Evolutionary conservation across 2,888 invertebrate species (phyloP).

Genomic region (Opisthograptis luteolata): DNA sequence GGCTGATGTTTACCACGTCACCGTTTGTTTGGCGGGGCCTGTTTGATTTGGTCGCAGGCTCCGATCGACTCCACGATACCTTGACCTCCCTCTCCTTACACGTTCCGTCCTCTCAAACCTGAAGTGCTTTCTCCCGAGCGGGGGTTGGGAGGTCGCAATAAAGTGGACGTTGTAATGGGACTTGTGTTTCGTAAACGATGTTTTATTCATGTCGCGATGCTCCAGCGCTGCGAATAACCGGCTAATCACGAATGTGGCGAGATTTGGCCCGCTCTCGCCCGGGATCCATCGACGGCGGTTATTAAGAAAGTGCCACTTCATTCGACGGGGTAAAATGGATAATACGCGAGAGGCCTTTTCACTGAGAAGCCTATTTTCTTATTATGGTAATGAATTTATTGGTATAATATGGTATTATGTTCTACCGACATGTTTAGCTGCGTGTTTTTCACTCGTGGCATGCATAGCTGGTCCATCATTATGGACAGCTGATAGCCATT

Average conservation of each 20-base stretch:
- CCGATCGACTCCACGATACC: slow-evolving; percentile 46
- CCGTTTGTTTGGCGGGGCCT: slow-evolving; percentile 57
- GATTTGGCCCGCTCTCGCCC: slow-evolving; percentile 43
- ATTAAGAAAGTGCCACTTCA: slow-evolving; percentile 56
- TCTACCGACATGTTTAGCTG: background rate
- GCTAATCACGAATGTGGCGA: slow-evolving; percentile 77
- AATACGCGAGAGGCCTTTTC: slow-evolving; percentile 18
- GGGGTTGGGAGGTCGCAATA: slow-evolving; percentile 40
- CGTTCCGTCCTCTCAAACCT: background rate
- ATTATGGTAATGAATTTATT: slow-evolving; percentile 17
- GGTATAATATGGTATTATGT: too few species aligned
- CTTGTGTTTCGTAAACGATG: slow-evolving; percentile 71
- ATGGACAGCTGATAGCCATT: too few species aligned
- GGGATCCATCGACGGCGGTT: slow-evolving; percentile 46
- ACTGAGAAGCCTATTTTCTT: slow-evolving; percentile 23
- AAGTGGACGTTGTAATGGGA: slow-evolving; percentile 56
- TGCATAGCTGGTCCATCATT: too few species aligned
- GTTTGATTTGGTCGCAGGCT: slow-evolving; percentile 56
- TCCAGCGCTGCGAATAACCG: slow-evolving; percentile 71
- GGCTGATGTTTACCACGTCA: slow-evolving; percentile 63
- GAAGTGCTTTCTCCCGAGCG: slow-evolving; percentile 9
- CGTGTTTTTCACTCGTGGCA: too few species aligned
- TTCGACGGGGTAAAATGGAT: slow-evolving; percentile 56
- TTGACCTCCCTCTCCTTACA: slow-evolving; percentile 23
- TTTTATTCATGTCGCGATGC: slow-evolving; percentile 79